phyloP scores from a whole-genome alignment of 2,113 vertebrate species.

The Corapipo altera region DNA sequence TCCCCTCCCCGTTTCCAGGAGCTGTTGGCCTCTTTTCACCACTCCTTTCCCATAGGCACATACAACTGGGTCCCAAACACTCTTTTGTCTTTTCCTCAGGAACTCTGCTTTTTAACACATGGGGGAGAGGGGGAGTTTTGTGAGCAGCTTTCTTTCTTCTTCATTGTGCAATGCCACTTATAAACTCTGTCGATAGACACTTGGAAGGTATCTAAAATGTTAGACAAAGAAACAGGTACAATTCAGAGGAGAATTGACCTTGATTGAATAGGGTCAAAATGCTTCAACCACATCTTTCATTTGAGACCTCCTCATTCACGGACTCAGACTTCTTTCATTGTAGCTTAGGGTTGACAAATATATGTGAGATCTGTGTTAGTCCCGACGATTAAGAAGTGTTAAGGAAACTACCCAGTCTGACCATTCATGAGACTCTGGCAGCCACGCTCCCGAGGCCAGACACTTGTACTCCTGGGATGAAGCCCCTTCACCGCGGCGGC shows the following conservation, averaged over 20 bases:
- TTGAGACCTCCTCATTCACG: constrained; percentile 6
- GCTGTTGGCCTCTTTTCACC: background rate
- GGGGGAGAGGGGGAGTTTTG: background rate
- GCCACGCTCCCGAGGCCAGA: fast-evolving
- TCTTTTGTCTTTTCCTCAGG: constrained; percentile 6
- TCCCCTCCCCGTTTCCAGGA: background rate
- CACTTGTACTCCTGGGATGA: fast-evolving
- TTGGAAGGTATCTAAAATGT: constrained; percentile 19
- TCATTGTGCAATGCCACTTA: background rate
- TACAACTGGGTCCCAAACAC: background rate
- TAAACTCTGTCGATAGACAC: background rate
- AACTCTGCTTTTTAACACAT: background rate
- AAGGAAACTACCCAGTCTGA: background rate
- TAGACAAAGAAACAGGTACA: constrained; percentile 11
- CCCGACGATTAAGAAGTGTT: background rate
- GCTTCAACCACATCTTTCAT: constrained; percentile 6
- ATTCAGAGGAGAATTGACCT: constrained; percentile 12
- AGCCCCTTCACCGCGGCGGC: background rate
- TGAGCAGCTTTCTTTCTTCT: background rate
- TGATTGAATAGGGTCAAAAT: constrained; percentile 3
- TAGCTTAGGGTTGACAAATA: background rate
- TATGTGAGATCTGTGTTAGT: background rate
- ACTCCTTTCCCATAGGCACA: background rate
- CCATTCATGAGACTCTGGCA: fast-evolving
- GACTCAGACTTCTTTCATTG: background rate